Evolutionary conservation across 1,140 invertebrate species (phyloP).

Genomic region (Anastatus disparis): DNA sequence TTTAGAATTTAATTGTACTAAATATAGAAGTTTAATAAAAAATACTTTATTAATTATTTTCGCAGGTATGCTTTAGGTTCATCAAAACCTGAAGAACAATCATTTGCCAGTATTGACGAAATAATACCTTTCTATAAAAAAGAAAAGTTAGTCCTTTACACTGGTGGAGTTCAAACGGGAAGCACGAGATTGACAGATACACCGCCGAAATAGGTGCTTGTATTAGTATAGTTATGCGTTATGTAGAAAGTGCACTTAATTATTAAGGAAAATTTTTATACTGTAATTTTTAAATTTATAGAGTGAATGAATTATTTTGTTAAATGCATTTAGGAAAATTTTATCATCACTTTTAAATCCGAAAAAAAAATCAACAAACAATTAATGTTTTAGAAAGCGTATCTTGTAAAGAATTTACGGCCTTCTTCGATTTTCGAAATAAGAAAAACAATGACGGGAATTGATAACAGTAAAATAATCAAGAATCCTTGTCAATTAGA

Average conservation of each 20-base stretch:
- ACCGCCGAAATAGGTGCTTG: conserved; percentile 57
- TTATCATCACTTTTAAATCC: no score
- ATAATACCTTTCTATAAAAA: conserved; percentile 57
- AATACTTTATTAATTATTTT: not conserved
- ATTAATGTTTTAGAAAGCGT: no score
- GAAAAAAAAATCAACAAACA: no score
- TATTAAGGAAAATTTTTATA: conserved; percentile 5
- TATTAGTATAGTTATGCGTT: not conserved
- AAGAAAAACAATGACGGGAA: no score
- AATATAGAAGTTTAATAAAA: no score
- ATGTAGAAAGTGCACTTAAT: not conserved
- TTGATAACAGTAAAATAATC: no score
- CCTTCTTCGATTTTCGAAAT: no score
- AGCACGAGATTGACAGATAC: conserved; percentile 60
- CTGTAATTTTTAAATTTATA: not conserved
- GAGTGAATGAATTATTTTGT: no score
- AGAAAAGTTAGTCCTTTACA: conserved; percentile 58
- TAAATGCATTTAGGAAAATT: no score
- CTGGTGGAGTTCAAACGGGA: conserved; percentile 56
- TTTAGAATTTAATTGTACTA: no score
- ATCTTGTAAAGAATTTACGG: no score
- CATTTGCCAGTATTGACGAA: conserved; percentile 60
- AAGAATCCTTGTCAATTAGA: no score
- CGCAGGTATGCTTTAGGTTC: conserved; percentile 60
- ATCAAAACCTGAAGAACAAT: conserved; percentile 55